phyloP scores from a whole-genome alignment of 2,113 vertebrate species.

The pig (Sus scrofa) region T2T-Sscrofa CM000830.6:110703501-110704000 shows the following conservation, averaged over 20 bases:
- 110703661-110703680: slow-evolving; percentile 45
- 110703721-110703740: slow-evolving; percentile 33
- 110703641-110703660: background rate
- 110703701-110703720: slow-evolving; percentile 24
- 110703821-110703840: background rate
- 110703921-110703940: slow-evolving; percentile 59
- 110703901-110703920: slow-evolving; percentile 55
- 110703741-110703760: slow-evolving; percentile 40
- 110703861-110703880: slow-evolving; percentile 46
- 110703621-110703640: slow-evolving; percentile 32
- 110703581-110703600: slow-evolving; percentile 30
- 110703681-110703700: background rate
- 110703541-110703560: background rate
- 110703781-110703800: slow-evolving; percentile 24
- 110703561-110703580: slow-evolving; percentile 47
- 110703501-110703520: background rate
- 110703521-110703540: slow-evolving; percentile 34
- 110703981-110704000: background rate
- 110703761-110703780: slow-evolving; percentile 35
- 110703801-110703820: background rate
- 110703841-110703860: background rate
- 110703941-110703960: slow-evolving; percentile 21
- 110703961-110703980: background rate
- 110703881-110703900: slow-evolving; percentile 1
- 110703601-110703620: slow-evolving; percentile 48